Evolutionary conservation across 2,113 vertebrate genomes (phyloP).

Genomic region (Cardinalis cardinalis): DNA sequence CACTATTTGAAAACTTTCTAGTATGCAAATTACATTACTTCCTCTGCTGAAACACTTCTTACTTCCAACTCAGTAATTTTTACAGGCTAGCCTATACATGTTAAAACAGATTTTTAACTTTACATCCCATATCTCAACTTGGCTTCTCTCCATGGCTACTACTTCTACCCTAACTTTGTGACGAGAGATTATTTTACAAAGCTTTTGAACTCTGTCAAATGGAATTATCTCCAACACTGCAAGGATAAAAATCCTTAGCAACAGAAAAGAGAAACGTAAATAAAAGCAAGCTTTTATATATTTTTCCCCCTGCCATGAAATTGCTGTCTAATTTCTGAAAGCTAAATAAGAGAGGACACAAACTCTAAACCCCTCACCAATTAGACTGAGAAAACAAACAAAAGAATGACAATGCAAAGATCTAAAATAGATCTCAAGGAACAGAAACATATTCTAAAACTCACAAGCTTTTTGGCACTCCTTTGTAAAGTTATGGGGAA

Average conservation of each 20-base stretch:
- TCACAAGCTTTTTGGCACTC: background rate
- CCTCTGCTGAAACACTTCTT: background rate
- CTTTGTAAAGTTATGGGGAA: background rate
- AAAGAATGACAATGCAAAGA: background rate
- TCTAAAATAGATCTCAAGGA: background rate
- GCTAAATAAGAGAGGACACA: background rate
- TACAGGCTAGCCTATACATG: background rate
- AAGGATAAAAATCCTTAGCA: background rate
- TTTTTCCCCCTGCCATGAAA: background rate
- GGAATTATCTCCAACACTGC: background rate
- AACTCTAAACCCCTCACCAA: background rate
- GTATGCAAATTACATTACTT: background rate
- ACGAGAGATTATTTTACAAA: background rate
- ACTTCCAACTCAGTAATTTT: background rate
- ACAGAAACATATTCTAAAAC: background rate
- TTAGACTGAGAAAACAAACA: background rate
- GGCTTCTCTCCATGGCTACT: background rate
- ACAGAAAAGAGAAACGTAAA: background rate
- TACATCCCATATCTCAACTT: background rate
- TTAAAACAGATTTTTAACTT: background rate
- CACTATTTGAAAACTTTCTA: background rate
- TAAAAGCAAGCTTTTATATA: background rate
- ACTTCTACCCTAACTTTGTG: background rate
- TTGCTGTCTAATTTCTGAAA: background rate
- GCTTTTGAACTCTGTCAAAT: background rate